Evolutionary conservation across 2,113 vertebrate genomes (phyloP).

Genomic region (Excalfactoria chinensis): DNA sequence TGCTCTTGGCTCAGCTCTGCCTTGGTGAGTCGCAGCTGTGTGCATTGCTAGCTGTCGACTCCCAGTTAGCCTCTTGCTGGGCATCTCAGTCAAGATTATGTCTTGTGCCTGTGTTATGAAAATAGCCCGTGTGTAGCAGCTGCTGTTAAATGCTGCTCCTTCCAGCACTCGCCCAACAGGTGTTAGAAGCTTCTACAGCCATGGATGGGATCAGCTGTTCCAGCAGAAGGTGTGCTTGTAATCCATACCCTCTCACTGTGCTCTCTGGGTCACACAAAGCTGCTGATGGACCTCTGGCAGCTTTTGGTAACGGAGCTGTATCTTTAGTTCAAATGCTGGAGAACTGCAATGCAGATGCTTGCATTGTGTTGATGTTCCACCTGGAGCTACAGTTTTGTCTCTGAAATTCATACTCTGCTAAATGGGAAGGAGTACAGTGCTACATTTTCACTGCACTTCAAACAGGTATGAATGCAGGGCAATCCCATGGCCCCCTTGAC

Average conservation of each 20-base stretch:
- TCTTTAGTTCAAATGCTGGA: not conserved
- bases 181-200: not conserved
- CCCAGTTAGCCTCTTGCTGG: constrained; percentile 62
- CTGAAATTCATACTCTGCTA: not conserved
- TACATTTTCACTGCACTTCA: not conserved
- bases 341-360: not conserved
- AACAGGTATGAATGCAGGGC: not conserved
- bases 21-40: constrained; percentile 39
- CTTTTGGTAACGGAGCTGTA: not conserved
- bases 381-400: not conserved
- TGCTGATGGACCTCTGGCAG: not conserved
- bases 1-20: constrained; percentile 56
- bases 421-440: not conserved
- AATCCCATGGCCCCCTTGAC: not conserved
- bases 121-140: not conserved
- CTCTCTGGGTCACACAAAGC: not conserved
- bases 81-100: constrained; percentile 48
- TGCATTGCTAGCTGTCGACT: constrained; percentile 3
- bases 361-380: fast-evolving
- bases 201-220: constrained; percentile 51
- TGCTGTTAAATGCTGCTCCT: constrained; percentile 33
- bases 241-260: not conserved
- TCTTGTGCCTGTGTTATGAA: constrained; percentile 17
- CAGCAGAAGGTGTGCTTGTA: constrained; percentile 45
- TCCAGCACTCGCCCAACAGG: constrained; percentile 40